These are phyloP conservation scores for Allacma fusca DNA, from an alignment of 2,888 invertebrate genomes.

Conservation along the genomic window DNA sequence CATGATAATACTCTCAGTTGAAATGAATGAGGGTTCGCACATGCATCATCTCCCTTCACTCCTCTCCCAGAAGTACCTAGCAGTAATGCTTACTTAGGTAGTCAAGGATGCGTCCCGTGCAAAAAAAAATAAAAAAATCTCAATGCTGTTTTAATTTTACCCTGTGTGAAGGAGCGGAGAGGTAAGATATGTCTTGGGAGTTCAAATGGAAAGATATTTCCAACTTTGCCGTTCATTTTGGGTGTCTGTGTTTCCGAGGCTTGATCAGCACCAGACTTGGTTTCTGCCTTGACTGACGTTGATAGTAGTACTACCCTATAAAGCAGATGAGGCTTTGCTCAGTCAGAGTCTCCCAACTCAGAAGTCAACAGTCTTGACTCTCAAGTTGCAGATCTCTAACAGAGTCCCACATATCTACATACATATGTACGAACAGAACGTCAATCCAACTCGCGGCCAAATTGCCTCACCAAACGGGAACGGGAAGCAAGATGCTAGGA, in stretches of 20 bases:
- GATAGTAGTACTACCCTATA: too few species aligned
- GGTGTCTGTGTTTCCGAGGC: not conserved
- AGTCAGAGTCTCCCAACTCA: too few species aligned
- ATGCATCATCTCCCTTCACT: conserved; percentile 6
- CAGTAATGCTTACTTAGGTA: conserved; percentile 5
- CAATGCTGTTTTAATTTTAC: too few species aligned
- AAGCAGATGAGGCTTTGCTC: too few species aligned
- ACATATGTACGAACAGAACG: not conserved
- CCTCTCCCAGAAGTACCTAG: conserved; percentile 18
- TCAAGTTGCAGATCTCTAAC: not conserved
- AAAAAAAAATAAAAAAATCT: too few species aligned
- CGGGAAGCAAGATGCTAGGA: conserved; percentile 5
- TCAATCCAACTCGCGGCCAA: not conserved
- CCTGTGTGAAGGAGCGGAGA: too few species aligned
- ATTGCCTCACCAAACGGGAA: too few species aligned
- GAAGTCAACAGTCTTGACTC: conserved; percentile 6
- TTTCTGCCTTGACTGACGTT: conserved; percentile 29
- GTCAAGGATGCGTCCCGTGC: conserved; percentile 6
- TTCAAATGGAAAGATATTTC: too few species aligned
- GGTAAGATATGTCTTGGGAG: too few species aligned
- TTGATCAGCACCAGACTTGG: conserved; percentile 19
- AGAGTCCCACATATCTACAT: conserved; percentile 8
- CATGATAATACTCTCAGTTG: conserved; percentile 23
- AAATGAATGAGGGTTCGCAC: conserved; percentile 33
- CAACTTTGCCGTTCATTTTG: not conserved